Base-by-base conservation (phyloP, 2,113 vertebrate genomes). In the Alouatta palliata region DNA sequence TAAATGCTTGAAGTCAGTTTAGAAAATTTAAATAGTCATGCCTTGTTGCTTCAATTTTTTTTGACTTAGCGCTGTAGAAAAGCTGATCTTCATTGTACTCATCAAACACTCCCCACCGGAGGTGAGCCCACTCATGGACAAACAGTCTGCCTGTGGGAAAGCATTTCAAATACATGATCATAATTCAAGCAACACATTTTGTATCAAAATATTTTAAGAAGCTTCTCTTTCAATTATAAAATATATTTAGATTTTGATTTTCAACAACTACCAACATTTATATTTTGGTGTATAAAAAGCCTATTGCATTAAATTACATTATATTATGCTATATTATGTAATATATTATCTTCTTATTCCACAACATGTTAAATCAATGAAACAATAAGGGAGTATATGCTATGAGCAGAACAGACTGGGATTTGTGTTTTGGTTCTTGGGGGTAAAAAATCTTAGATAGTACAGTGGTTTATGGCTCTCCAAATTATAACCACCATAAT, bases 61-160 rank as follows among this genome's bases (percentile, higher is more conserved):
- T 76, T 20, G 97, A 92, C 3, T 4, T 20, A 45, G 90, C 95
- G 0, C 32, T 0, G 35, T 99, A 99, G 95, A 98, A 99, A 40
- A 98, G 98, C 25, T 96, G 2, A 0, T 98, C 56, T 0, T 66
- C 64, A 35, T 95, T 98, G 54, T 99, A 99, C 89, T 99, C 98
- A 96, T 99, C 98, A 92, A 98, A 99, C 2, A 99, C 98, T 0
- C 99, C 99, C 99, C 99, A 99, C 83, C 98, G 97, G 47, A 98
- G 98, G 84, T 99, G 99, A 93, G 98, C 98, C 99, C 99, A 99
- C 92, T 99, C 98, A 0, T 99, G 99, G 5, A 99, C 98, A 45
- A 99, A 97, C 16, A 98, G 77, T 96, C 49, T 98, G 25, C 97
- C 99, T 99, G 87, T 84, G 61, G 89, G 87, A 91, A 95, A 89